Evolutionary conservation across 2,113 vertebrate species (phyloP).

Genomic region (Nothoprocta perdicaria): DNA sequence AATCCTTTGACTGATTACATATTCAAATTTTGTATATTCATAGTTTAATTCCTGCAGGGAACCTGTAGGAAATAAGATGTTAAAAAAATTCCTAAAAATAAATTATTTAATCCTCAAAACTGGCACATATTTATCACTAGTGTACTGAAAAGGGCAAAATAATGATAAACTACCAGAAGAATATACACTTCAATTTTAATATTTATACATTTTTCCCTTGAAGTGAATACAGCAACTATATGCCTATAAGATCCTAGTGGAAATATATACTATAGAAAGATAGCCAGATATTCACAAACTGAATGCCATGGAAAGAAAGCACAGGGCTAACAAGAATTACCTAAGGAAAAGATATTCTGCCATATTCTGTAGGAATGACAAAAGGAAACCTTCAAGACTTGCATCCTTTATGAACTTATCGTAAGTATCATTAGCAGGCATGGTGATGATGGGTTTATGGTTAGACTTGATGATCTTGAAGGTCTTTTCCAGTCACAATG

Average conservation of each 20-base stretch:
- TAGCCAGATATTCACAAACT: neutral
- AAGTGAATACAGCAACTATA: neutral
- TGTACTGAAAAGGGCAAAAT: neutral
- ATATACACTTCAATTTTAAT: neutral
- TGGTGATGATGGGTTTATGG: too few species aligned
- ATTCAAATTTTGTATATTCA: neutral
- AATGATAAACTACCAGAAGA: neutral
- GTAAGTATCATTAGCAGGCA: neutral
- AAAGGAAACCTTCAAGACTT: neutral
- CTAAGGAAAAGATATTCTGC: neutral
- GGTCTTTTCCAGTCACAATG: too few species aligned
- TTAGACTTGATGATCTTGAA: too few species aligned
- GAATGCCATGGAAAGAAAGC: neutral
- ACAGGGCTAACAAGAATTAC: neutral
- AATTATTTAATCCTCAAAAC: constrained; percentile 1
- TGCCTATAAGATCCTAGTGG: neutral
- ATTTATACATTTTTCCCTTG: constrained; percentile 10
- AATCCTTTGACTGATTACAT: neutral
- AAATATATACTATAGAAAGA: neutral
- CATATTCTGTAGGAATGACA: neutral
- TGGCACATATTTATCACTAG: neutral
- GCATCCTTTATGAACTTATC: neutral
- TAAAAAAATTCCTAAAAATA: neutral
- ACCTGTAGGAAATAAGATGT: neutral
- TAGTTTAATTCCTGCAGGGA: neutral